Base-by-base conservation (phyloP, 2,113 vertebrate species). In the Forbesichthys agassizii region DNA sequence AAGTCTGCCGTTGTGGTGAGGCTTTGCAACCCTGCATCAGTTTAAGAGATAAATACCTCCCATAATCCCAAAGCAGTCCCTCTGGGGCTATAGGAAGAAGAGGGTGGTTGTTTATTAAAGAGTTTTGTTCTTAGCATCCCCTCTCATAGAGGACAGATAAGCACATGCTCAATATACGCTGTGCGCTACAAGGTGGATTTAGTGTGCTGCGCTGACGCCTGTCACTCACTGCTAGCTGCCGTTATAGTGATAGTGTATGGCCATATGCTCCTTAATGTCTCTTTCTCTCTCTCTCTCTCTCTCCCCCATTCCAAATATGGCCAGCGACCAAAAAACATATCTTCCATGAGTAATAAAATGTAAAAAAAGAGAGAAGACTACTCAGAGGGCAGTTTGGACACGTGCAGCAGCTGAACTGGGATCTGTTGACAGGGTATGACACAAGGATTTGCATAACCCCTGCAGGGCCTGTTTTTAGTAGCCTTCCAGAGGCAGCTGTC, bases 301-400 rank as follows among this genome's bases (percentile, higher is more conserved):
- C 75, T 77, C 61, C 60, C 51, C 54, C 60, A 74, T 58, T 42
- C 16, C 59, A 83, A 82, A 80, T 68, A 77, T 78, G 69, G 69
- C 84, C 61, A 27, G 53, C 5, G 79, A 80, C 82, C 68, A 78
- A 74, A 52, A 80, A 12, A 75, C 74, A 85, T 82, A 52, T 78
- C 74, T 88, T 42, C 76, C 80, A 78, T 71, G 66, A 69, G 80
- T 79, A 77, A 85, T 75, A 77, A 83, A 75, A 74, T 46, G 10
- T 73, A 72, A 42, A 42, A 6, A 8, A 42, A 42, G 7, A 42
- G 36, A 42, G 36, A 42, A 8, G 70, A 73, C 69, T 84, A 77
- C 72, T 52, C 74, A 64, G 75, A 78, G 75, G 63, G 64, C 67
- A 58, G 61, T 2, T 9, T 33, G 52, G 73, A 76, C 68, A 73